These are phyloP conservation scores for Eupithecia subfuscata DNA, from an alignment of 2,888 invertebrate species.

Conservation along the genomic window DNA sequence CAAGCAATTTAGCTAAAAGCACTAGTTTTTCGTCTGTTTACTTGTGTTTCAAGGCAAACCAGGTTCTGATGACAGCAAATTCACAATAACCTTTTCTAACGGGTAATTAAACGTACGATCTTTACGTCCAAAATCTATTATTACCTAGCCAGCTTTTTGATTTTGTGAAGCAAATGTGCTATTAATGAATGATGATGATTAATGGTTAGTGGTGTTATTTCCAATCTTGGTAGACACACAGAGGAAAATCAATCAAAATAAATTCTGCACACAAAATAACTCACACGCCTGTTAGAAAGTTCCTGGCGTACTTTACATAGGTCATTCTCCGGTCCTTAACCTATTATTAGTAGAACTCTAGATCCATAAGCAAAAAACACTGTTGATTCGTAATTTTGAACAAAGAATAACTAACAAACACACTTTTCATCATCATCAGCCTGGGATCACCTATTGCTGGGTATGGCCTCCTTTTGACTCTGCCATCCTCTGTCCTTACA, in stretches of 20 bases:
- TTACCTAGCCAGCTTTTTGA: background rate
- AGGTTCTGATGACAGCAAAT: background rate
- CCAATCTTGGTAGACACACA: constrained; percentile 1
- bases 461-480: background rate
- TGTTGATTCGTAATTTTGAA: background rate
- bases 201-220: constrained; percentile 7
- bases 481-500: background rate
- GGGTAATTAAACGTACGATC: background rate
- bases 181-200: background rate
- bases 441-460: background rate
- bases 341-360: background rate
- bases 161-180: background rate
- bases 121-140: background rate
- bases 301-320: background rate
- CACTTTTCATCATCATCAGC: background rate
- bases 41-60: too few species aligned
- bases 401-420: background rate
- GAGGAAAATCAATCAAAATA: background rate
- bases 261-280: background rate
- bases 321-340: background rate
- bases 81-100: background rate
- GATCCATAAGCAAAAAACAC: background rate
- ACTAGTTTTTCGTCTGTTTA: background rate
- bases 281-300: background rate
- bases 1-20: background rate